Percentiles rank a stretch among this genome's conserved stretches.
These are phyloP conservation scores for Avahi laniger DNA, from an alignment of 2,797 vertebrate species.

Conservation along the genomic window DNA sequence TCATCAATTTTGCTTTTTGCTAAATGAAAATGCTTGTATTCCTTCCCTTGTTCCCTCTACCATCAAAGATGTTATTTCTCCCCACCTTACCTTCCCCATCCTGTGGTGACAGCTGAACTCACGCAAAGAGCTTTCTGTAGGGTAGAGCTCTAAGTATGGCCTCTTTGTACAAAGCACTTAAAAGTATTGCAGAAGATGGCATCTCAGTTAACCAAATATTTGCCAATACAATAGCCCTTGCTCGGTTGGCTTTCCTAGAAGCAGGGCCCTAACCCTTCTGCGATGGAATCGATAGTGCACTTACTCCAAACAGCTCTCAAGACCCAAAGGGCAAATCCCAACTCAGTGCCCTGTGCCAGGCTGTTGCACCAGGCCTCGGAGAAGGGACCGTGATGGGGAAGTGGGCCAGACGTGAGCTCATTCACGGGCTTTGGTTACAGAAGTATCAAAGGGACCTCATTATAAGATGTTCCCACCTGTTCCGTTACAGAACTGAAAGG, in stretches of 20 bases:
- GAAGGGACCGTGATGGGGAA: background rate
- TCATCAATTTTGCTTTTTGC: constrained; percentile 76
- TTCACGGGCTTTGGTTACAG: background rate
- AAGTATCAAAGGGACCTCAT: background rate
- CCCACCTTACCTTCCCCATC: background rate
- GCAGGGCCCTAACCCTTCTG: background rate
- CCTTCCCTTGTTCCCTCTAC: background rate
- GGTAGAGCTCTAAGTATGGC: background rate
- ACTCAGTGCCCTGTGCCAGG: background rate
- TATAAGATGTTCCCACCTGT: background rate
- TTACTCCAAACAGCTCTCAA: background rate
- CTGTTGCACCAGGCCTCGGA: background rate
- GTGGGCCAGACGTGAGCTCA: background rate
- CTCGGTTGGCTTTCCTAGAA: background rate
- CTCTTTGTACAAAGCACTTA: background rate
- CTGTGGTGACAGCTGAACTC: background rate
- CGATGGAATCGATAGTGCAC: background rate
- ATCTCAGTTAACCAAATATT: background rate
- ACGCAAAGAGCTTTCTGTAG: background rate
- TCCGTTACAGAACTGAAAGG: background rate
- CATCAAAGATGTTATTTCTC: background rate
- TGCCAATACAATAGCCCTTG: background rate
- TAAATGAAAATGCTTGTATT: constrained; percentile 72
- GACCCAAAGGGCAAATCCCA: background rate
- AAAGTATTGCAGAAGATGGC: background rate